Evolutionary conservation across 2,888 invertebrate species (phyloP), one percentile per base, ranked within the genome.

Genomic region (Orchestes rusci): DNA sequence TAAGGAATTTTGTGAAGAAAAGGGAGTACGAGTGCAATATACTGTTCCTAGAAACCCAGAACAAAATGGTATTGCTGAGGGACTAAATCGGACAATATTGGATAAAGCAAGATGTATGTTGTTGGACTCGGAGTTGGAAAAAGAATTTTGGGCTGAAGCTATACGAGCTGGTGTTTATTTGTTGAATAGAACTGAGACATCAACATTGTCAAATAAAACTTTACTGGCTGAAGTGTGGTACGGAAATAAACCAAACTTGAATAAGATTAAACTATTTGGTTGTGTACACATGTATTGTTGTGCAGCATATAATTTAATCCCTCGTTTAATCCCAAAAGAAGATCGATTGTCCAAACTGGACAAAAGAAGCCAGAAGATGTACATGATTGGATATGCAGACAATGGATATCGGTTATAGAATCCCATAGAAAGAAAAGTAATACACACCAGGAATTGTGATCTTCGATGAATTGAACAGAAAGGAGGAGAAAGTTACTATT

Each of bases 321-420:
- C n/a, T n/a, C n/a, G n/a, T n/a, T n/a, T n/a, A n/a, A 13, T 31
- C 8, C 31, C 31, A 12, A 10, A 31, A 13, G 31, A 31, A 31
- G 31, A 31, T 3, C n/a, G 31, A 31, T 13, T 13, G 15, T 12
- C 3, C 2, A 31, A 31, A 2, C 2, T 31, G 12, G 31, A 31
- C 13, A 8, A n/a, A 12, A 2, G 13, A 12, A 31, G 31, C 13
- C 10, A 13, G 13, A 31, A 31, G 13, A 13, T 10, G 2, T 13
- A 13, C n/a, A 31, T 31, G 31, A 15, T 31, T 8, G 31, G 31
- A 8, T 31, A 3, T 31, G 10, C 31, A 31, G 2, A 31, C 13
- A 31, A 31, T 31, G 3, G 31, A 2, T 31, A 31, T 13, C 10
- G 3, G 13, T 13, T 31, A 12, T 3, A 3, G 31, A 2, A 31